Evolutionary conservation across 2,113 vertebrate species (phyloP), one percentile per base, ranked within the genome.

Genomic region (Morone saxatilis): DNA sequence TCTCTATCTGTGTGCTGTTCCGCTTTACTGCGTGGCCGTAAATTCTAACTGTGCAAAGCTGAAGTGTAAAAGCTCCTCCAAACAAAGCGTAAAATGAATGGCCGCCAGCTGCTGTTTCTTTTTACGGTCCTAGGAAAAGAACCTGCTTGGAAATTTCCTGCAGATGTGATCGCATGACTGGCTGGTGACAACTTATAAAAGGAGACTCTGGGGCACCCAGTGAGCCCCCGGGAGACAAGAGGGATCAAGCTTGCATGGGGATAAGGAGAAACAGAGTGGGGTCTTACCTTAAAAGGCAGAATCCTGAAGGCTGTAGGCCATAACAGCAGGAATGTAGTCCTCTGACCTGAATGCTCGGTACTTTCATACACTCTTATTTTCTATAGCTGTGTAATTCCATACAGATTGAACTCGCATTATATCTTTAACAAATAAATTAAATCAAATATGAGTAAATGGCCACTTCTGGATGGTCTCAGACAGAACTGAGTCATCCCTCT

Each of bases 211-310:
- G 86, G 90, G 84, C 89, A 85, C 80, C 63, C 53, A 45, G 50
- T 40, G 80, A 91, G 82, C 61, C 78, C 78, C 61, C n/a, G n/a
- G 70, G 86, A 83, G 85, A 76, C 72, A 76, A 31, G 62, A 45
- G 69, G 76, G 86, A 89, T 85, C 74, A 85, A 41, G 71, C 75
- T 31, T 65, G 65, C 48, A 59, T 48, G 63, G 81, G 82, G 88
- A 85, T 71, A 71, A 84, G 77, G 71, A 80, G 76, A 87, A 88
- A 77, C 84, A 84, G 78, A 91, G 80, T 51, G 74, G 76, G 88
- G 84, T 84, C 89, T 94, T 94, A 88, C 95, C 95, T 95, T 95
- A 96, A 95, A 96, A 94, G 94, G 94, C 82, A 94, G 90, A 92
- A 94, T 89, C 68, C 79, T 63, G 78, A 79, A 71, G 48, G 41